phyloP scores from a whole-genome alignment of 2,797 vertebrate genomes.

The Oreortyx pictus region DNA sequence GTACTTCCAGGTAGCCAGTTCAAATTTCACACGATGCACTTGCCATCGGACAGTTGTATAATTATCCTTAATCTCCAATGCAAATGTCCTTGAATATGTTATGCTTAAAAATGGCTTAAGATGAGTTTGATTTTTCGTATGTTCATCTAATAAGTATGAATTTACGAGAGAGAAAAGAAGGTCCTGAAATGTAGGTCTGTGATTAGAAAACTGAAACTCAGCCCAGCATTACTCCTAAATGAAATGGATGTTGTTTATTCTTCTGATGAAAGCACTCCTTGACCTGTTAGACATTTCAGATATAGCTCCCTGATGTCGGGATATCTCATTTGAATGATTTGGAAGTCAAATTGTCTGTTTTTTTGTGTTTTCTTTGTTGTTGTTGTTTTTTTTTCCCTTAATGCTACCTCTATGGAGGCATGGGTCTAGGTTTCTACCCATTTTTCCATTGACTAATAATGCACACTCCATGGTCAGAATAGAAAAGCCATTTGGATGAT shows the following conservation, averaged over 20 bases:
- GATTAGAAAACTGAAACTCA: not conserved
- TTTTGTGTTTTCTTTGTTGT: not conserved
- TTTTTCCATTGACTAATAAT: not conserved
- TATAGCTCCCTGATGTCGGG: not conserved
- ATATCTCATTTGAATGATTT: constrained; percentile 9
- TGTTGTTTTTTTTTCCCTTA: not conserved
- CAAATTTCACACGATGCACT: not conserved
- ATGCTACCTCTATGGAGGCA: not conserved
- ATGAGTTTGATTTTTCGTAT: not conserved
- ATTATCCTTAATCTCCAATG: not conserved
- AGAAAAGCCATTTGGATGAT: not conserved
- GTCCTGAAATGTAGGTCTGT: not conserved
- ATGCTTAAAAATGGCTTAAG: not conserved
- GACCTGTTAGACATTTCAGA: not conserved
- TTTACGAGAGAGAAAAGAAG: not conserved
- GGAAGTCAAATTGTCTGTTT: not conserved
- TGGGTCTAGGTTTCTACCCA: not conserved
- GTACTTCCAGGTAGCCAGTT: not conserved
- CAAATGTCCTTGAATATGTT: not conserved
- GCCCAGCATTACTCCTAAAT: not conserved
- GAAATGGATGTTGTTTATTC: not conserved
- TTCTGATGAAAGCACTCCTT: not conserved
- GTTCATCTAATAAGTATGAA: not conserved
- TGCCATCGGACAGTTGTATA: not conserved
- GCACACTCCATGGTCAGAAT: not conserved